Base-by-base conservation (phyloP, 2,888 invertebrate genomes). In the Colletes collaris region DNA sequence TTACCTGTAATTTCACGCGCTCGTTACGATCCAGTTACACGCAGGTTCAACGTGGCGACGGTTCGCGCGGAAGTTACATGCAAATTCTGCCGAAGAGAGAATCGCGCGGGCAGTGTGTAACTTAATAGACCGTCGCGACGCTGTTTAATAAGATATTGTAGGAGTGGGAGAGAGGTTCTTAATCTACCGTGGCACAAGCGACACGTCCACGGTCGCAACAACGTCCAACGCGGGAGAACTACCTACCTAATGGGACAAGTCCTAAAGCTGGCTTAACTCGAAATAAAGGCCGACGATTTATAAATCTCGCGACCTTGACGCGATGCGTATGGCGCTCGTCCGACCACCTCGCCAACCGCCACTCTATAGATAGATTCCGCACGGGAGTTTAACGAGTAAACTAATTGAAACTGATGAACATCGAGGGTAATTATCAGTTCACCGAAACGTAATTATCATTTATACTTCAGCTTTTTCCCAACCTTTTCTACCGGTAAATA, bases 231-330 rank as follows among this genome's bases (percentile, higher is more conserved):
- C 62, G 60, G 65, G 73, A 79, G 77, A 83, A 73, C 66, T 8
- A 46, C 74, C 65, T 77, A 60, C 84, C 85, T 90, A 90, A 90
- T 90, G 90, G 90, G 84, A 90, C 89, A 76, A 88, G 77, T 87
- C 88, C 84, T 87, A 88, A 89, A 90, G 88, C 87, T 87, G 88
- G 87, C 89, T 91, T 88, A 88, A 88, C 88, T 87, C 84, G 84
- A 88, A 89, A 89, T 89, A 88, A 91, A 89, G 87, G 85, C 81
- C 84, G 65, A 75, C 87, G 88, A 91, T 90, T 91, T 91, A 90
- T 89, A 86, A 88, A 91, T 89, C 87, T 86, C 86, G 84, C 86
- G 82, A 83, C 81, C 73, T 82, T 78, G 73, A 40, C 71, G 73
- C 68, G 85, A 73, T 82, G 76, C 85, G 86, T 81, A 85, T 76